Conservation (phyloP, 37 sponge, comb jelly and placozoan species). For the Axinella damicornis region DNA sequence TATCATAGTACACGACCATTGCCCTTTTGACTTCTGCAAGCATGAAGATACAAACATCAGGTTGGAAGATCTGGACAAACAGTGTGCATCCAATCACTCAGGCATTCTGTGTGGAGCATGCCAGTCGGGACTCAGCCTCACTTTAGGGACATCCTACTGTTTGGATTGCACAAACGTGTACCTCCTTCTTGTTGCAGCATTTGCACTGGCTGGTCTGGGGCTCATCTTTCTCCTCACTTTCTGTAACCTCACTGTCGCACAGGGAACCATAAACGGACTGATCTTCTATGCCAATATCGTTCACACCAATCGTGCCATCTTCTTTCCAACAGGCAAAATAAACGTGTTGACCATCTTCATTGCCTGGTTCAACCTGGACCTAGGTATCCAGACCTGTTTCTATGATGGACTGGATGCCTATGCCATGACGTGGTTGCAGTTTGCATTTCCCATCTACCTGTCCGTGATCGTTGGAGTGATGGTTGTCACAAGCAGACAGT, state of each 20-base stretch:
- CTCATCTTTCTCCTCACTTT: background rate
- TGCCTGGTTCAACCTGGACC: slow-evolving; percentile 8
- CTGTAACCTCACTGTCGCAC: background rate
- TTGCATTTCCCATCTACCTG: slow-evolving; percentile 13
- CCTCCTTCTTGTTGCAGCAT: background rate
- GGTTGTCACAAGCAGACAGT: background rate
- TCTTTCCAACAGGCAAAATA: background rate
- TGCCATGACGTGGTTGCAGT: background rate
- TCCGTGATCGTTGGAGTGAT: background rate
- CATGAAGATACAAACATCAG: no score
- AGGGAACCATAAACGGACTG: background rate
- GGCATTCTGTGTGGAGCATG: slow-evolving; percentile 9
- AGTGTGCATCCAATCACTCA: slow-evolving; percentile 5
- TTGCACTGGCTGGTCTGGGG: slow-evolving; percentile 1
- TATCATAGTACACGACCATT: no score
- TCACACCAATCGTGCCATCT: background rate
- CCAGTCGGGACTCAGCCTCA: background rate
- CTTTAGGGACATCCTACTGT: background rate
- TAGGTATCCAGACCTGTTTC: slow-evolving; percentile 7
- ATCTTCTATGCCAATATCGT: background rate
- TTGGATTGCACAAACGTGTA: background rate
- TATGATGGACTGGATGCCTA: slow-evolving; percentile 1
- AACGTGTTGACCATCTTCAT: background rate
- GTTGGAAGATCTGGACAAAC: background rate
- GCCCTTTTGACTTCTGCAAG: no score